Evolutionary conservation across 2,888 invertebrate species (phyloP).

Genomic region (Parthenolecanium corni): DNA sequence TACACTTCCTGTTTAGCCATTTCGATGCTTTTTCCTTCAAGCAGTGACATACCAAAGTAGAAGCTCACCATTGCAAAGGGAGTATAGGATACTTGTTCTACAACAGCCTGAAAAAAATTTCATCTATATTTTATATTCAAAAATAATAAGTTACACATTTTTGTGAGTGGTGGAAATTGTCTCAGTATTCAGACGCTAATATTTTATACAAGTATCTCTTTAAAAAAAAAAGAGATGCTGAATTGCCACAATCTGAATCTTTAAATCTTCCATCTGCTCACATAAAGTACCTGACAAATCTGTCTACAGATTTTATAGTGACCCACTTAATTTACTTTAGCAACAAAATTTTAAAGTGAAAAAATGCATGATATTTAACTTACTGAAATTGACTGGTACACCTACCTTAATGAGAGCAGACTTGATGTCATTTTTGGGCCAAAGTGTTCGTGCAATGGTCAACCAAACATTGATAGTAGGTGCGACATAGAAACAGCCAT

Average conservation of each 20-base stretch:
- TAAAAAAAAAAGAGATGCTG: too few species aligned
- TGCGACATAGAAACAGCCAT: constrained; percentile 35
- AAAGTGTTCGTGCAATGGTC: constrained; percentile 58
- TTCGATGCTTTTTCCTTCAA: constrained; percentile 54
- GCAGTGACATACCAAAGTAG: constrained; percentile 61
- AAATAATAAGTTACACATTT: not conserved
- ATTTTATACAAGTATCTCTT: too few species aligned
- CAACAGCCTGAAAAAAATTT: constrained; percentile 46
- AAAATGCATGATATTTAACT: too few species aligned
- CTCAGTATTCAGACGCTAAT: too few species aligned
- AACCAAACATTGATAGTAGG: constrained; percentile 39
- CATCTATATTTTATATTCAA: not conserved
- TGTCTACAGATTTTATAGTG: too few species aligned
- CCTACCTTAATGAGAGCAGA: constrained; percentile 61
- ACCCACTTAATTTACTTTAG: too few species aligned
- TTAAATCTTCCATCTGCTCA: too few species aligned
- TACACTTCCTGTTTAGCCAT: constrained; percentile 56
- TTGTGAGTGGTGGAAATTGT: not conserved
- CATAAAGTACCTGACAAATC: too few species aligned
- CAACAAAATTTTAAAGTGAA: too few species aligned
- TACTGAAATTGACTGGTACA: too few species aligned
- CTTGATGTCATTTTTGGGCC: constrained; percentile 58
- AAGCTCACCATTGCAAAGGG: constrained; percentile 66
- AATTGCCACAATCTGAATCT: too few species aligned
- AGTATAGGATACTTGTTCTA: constrained; percentile 63